phyloP scores from a whole-genome alignment of 2,113 vertebrate genomes.

The Rhinolophus sinicus region DNA sequence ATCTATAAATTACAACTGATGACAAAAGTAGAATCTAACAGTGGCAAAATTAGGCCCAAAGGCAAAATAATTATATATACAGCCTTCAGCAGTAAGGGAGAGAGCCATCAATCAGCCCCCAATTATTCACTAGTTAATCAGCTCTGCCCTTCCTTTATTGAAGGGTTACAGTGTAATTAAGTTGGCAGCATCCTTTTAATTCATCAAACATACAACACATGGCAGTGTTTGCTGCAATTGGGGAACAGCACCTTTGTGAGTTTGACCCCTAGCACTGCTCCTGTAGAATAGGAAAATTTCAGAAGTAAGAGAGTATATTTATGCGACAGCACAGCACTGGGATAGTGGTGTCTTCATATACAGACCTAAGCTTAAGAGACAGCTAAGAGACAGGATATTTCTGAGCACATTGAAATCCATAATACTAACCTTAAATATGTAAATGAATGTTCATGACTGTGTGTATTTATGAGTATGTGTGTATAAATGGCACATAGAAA shows the following conservation, averaged over 20 bases:
- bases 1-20: constrained; percentile 92
- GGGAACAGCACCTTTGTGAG: constrained; percentile 87
- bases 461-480: constrained; percentile 7
- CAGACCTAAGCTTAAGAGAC: constrained; percentile 54
- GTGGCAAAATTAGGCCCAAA: constrained; percentile 92
- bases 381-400: background rate
- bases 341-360: background rate
- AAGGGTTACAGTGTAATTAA: constrained; percentile 96
- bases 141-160: constrained; percentile 93
- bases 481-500: constrained; percentile 52
- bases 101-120: constrained; percentile 93
- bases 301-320: constrained; percentile 77
- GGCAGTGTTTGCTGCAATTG: constrained; percentile 88
- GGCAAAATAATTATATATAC: constrained; percentile 95
- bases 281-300: constrained; percentile 81
- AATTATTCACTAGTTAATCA: constrained; percentile 95
- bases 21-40: constrained; percentile 90
- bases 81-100: constrained; percentile 91
- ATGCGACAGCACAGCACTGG: constrained; percentile 19
- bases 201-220: constrained; percentile 94
- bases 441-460: constrained; percentile 38
- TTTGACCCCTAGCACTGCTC: constrained; percentile 83
- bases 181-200: constrained; percentile 95
- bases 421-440: constrained; percentile 44
- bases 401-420: constrained; percentile 44